phyloP scores from a whole-genome alignment of 2,797 vertebrate species.

The Tokudaia muenninki region DNA sequence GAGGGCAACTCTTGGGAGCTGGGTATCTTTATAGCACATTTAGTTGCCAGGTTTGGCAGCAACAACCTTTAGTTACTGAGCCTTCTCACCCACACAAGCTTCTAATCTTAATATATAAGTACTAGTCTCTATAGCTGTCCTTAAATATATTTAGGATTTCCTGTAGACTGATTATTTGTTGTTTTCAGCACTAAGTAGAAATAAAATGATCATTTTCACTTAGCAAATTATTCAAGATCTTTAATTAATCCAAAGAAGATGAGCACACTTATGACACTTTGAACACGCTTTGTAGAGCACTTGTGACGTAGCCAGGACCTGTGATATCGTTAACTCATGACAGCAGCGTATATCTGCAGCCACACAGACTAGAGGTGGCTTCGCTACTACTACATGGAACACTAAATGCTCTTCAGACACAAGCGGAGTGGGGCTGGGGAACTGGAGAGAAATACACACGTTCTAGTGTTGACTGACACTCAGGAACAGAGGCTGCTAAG shows the following conservation, averaged over 20 bases:
- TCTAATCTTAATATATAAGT: not conserved
- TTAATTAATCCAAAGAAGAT: not conserved
- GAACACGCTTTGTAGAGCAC: not conserved
- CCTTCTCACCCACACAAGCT: not conserved
- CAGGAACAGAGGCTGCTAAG: not conserved
- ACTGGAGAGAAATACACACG: not conserved
- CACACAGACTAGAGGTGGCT: not conserved
- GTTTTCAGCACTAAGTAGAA: conserved; percentile 47
- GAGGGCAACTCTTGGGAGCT: not conserved
- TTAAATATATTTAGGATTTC: conserved; percentile 39
- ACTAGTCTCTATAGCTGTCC: not conserved
- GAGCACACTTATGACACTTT: not conserved
- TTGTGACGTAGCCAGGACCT: not conserved
- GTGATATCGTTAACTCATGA: not conserved
- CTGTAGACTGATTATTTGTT: not conserved
- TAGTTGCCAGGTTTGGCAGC: not conserved
- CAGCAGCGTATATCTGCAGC: not conserved
- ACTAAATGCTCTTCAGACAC: not conserved
- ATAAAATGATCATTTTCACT: not conserved
- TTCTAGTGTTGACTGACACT: not conserved
- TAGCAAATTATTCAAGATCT: conserved; percentile 2
- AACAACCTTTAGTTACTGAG: not conserved
- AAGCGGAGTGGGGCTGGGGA: not conserved
- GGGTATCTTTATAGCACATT: not conserved
- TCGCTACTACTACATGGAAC: not conserved